Evolutionary conservation across 1,140 invertebrate species (phyloP), one percentile per base, ranked within the genome.

Genomic region (Macrosteles quadrilineatus): DNA sequence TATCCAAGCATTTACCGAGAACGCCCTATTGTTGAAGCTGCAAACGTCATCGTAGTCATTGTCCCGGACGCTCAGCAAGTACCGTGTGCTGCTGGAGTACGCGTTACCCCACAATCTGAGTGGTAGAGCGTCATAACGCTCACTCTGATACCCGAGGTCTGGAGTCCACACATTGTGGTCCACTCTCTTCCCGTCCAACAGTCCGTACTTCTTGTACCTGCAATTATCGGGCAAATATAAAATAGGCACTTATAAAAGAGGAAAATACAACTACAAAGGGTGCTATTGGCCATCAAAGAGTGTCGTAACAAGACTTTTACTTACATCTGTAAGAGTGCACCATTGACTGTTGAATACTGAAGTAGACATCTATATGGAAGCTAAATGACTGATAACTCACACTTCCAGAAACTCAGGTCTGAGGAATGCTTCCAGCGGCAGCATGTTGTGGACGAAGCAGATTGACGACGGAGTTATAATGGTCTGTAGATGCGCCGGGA

Each of bases 391-490:
- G n/a, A n/a, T n/a, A n/a, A n/a, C 43, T n/a, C n/a, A 72, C 59
- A 68, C 62, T 55, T 47, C 23, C 6, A 62, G 31, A 27, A 4
- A 53, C 43, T 55, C 27, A 36, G 55, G 30, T 14, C 68, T 66
- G 25, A 70, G 64, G 3, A 72, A 25, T 19, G 21, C 27, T n/a
- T 67, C 23, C 11, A 72, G 69, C 27, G 75, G 73, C 14, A 76
- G 17, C 72, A 75, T 70, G 40, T 76, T 76, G 31, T 73, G 67
- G 19, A 67, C 71, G 50, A 72, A 73, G 63, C 75, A 76, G 23
- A 71, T 40, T 23, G 73, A 74, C 9, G 47, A 23, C 17, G 29
- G 36, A 6, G 72, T 72, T 3, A 72, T 40, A 19, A 71, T 70
- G 14, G 73, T 70, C 50, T 76, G 73, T 45, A 76, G 62, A 31